Conservation (phyloP, 2,113 vertebrate genomes). For the Acrocephalus kingi region DNA sequence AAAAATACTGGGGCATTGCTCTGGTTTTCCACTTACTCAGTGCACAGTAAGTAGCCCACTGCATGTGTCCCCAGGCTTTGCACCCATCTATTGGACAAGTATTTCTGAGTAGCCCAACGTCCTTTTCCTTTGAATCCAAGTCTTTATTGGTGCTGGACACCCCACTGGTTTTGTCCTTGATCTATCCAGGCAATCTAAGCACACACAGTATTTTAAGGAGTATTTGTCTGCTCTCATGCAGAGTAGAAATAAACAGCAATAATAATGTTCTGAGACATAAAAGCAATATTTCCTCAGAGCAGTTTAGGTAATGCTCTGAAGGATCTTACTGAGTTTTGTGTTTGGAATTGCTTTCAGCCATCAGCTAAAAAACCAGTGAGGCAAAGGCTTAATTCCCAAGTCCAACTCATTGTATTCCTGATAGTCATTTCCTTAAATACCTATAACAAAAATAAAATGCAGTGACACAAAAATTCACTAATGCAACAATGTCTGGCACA, state of each 20-base stretch:
- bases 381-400: not conserved
- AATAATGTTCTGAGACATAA: not conserved
- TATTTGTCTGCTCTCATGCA: not conserved
- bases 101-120: not conserved
- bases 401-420: not conserved
- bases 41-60: not conserved
- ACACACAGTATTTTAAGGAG: not conserved
- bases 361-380: not conserved
- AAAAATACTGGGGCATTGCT: not conserved
- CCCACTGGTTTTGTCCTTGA: not conserved
- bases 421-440: not conserved
- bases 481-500: not conserved
- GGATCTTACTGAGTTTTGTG: not conserved
- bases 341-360: not conserved
- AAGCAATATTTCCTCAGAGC: not conserved
- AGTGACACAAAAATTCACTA: not conserved
- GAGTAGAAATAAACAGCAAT: slow-evolving; percentile 1
- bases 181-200: not conserved
- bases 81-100: not conserved
- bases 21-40: not conserved
- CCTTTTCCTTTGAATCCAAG: not conserved
- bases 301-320: not conserved
- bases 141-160: not conserved
- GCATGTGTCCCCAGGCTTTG: not conserved
- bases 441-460: not conserved